Evolutionary conservation across 2,113 vertebrate species (phyloP).

Genomic region (Chionodraco myersi): DNA sequence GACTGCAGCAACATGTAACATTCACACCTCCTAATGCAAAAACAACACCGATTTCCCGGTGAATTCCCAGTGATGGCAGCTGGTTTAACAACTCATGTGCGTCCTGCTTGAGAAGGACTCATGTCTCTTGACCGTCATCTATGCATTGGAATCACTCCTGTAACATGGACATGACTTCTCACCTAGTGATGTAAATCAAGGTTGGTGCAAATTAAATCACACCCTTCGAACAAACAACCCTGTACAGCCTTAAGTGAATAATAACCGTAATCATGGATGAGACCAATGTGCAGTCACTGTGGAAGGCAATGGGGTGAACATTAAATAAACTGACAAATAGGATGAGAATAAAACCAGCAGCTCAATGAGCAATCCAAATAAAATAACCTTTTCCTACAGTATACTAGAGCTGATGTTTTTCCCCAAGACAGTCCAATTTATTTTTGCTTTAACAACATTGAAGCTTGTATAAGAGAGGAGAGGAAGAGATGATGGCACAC

Average conservation of each 20-base stretch:
- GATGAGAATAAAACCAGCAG: constrained; percentile 1
- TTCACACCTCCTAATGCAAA: constrained; percentile 20
- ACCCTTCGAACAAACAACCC: constrained; percentile 9
- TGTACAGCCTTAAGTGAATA: constrained; percentile 1
- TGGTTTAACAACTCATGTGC: constrained; percentile 29
- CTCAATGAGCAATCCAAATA: constrained; percentile 7
- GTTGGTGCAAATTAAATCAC: constrained; percentile 10
- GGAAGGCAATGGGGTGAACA: constrained; percentile 21
- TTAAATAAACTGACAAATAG: background rate
- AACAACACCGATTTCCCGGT: background rate
- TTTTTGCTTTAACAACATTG: constrained; percentile 44
- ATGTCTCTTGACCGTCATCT: constrained; percentile 42
- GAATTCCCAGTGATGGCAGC: constrained; percentile 25
- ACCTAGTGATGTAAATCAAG: constrained; percentile 22
- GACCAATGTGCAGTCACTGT: constrained; percentile 22
- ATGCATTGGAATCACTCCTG: constrained; percentile 17
- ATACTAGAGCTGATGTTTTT: constrained; percentile 28
- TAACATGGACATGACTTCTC: constrained; percentile 52
- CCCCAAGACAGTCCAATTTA: constrained; percentile 39
- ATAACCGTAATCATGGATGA: constrained; percentile 24
- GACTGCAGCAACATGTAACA: constrained; percentile 23
- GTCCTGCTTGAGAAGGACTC: constrained; percentile 33
- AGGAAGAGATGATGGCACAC: constrained; percentile 25
- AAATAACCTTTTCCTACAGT: constrained; percentile 6
- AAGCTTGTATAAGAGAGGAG: constrained; percentile 18